These are phyloP conservation scores for Molorchus minor DNA, from an alignment of 2,888 invertebrate genomes.

Conservation along the genomic window DNA sequence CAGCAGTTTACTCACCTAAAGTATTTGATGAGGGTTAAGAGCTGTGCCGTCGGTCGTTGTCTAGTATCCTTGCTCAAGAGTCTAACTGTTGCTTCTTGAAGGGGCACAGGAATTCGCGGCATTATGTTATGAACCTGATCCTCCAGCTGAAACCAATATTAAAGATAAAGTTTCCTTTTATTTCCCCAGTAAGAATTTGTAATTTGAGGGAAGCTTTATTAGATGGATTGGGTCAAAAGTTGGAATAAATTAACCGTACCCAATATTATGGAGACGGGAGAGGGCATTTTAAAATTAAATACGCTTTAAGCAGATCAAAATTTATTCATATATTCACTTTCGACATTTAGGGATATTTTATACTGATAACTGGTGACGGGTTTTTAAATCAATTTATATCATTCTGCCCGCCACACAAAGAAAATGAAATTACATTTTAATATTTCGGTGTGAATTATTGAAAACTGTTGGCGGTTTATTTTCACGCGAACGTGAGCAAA, in stretches of 20 bases:
- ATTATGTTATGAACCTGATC: constrained; percentile 81
- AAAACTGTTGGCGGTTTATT: background rate
- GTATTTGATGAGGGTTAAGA: constrained; percentile 88
- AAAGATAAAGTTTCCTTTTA: constrained; percentile 24
- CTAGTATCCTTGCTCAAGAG: constrained; percentile 85
- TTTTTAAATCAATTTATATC: background rate
- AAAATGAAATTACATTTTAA: background rate
- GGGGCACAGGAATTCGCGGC: constrained; percentile 80
- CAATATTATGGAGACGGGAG: constrained; percentile 1
- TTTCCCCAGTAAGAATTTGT: constrained; percentile 5
- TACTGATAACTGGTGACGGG: background rate
- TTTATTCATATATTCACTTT: constrained; percentile 16
- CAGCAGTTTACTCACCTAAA: constrained; percentile 74
- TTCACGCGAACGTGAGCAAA: too few species aligned
- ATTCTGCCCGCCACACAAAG: background rate
- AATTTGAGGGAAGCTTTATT: constrained; percentile 3
- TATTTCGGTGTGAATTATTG: background rate
- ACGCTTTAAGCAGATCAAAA: constrained; percentile 10
- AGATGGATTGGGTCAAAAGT: constrained; percentile 9
- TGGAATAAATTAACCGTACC: constrained; percentile 12
- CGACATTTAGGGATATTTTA: background rate
- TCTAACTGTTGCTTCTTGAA: constrained; percentile 88
- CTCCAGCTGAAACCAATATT: constrained; percentile 73
- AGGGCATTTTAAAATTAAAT: constrained; percentile 4
- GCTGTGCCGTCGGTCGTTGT: constrained; percentile 89